These are phyloP conservation scores for Lasioglossum figueresi DNA, from an alignment of 2,888 invertebrate species.

Conservation along the genomic window DNA sequence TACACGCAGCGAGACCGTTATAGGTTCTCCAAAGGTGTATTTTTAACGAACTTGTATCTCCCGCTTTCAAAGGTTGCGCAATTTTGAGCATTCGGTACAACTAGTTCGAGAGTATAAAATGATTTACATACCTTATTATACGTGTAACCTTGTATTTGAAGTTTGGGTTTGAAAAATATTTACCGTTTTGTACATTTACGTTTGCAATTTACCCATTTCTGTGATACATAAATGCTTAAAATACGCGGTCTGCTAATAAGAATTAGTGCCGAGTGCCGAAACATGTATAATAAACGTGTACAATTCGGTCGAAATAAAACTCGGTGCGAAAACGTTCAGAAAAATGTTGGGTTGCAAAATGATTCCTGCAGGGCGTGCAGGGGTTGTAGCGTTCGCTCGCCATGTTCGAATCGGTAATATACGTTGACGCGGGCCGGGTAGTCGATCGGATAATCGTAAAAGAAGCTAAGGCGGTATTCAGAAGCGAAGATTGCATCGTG, in stretches of 20 bases:
- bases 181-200: too few relatives aligned
- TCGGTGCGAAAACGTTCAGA: too few relatives aligned
- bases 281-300: background rate
- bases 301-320: too few relatives aligned
- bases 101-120: background rate
- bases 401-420: background rate
- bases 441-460: background rate
- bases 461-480: background rate
- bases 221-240: too few relatives aligned
- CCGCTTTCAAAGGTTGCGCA: background rate
- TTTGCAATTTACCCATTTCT: too few relatives aligned
- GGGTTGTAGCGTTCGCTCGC: background rate
- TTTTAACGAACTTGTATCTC: slow-evolving; percentile 8
- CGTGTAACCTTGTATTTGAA: background rate
- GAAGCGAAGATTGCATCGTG: background rate
- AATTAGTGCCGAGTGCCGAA: background rate
- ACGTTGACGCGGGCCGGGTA: background rate
- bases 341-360: too few relatives aligned
- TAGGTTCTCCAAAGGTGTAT: background rate
- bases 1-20: slow-evolving; percentile 1
- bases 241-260: too few relatives aligned
- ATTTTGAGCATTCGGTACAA: background rate
- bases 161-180: background rate
- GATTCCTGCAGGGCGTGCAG: background rate
- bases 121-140: background rate